A percentile compares a stretch with the other conserved stretches of the same genome.
Evolutionary conservation across 2,888 invertebrate species (phyloP).

Genomic region (Caenorhabditis sp.): DNA sequence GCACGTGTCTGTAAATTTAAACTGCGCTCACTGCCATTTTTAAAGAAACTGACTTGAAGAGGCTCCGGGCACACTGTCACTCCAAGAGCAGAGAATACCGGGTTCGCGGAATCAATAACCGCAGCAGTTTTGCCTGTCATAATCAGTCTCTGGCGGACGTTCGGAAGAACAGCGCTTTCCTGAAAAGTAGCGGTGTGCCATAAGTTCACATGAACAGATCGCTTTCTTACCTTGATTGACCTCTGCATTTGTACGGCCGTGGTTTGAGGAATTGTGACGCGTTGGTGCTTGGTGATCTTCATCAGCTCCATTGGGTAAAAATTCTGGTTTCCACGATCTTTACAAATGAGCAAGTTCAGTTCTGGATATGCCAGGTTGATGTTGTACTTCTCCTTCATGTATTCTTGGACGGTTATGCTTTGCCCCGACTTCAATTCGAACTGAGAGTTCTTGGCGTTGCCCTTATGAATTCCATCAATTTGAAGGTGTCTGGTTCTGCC

Average conservation of each 20-base stretch:
- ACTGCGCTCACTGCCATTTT: too few species aligned
- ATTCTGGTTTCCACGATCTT: background rate
- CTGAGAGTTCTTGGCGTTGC: background rate
- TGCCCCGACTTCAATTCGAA: conserved; percentile 2
- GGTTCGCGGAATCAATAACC: background rate
- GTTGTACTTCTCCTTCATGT: background rate
- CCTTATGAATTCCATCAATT: conserved; percentile 31
- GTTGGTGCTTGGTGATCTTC: conserved; percentile 30
- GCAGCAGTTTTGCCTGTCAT: conserved; percentile 7
- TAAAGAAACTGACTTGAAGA: conserved; percentile 5
- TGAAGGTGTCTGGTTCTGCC: conserved; percentile 13
- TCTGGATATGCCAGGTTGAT: background rate
- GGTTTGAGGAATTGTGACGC: conserved; percentile 59
- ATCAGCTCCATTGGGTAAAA: background rate
- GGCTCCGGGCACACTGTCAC: background rate
- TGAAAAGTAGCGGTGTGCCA: too few species aligned
- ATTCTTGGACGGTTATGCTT: background rate
- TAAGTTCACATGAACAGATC: too few species aligned
- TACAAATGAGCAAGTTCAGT: background rate
- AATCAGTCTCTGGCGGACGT: conserved; percentile 33
- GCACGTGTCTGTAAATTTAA: too few species aligned
- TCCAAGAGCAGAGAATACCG: conserved; percentile 1
- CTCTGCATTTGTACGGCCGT: conserved; percentile 36
- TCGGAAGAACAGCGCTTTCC: conserved; percentile 48
- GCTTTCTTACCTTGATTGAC: too few species aligned